phyloP scores from a whole-genome alignment of 2,888 invertebrate species.

The Cephus nigrinus region DNA sequence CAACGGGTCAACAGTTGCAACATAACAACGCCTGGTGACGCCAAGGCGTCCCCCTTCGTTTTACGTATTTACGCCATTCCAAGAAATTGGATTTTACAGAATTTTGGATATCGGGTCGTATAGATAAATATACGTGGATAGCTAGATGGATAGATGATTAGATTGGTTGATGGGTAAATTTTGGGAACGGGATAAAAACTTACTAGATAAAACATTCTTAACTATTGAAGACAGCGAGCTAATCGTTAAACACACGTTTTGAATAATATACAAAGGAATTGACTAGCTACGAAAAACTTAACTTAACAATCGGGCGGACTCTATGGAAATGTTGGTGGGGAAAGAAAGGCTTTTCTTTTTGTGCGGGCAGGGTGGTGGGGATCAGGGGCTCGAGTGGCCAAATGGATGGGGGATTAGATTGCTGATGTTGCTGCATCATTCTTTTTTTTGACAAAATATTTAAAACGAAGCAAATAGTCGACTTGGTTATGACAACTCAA shows the following conservation, averaged over 20 bases:
- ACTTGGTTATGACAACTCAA: background rate
- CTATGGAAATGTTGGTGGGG: conserved; percentile 2
- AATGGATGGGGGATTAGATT: background rate
- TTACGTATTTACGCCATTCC: background rate
- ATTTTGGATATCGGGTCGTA: background rate
- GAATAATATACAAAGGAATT: conserved; percentile 46
- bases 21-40: background rate
- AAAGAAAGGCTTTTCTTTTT: background rate
- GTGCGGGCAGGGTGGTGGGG: background rate
- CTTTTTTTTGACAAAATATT: background rate
- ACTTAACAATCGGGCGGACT: conserved; percentile 52
- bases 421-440: background rate
- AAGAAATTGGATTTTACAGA: background rate
- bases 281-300: conserved; percentile 54
- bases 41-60: conserved; percentile 3
- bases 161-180: background rate
- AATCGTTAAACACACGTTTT: conserved; percentile 30
- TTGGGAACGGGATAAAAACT: conserved; percentile 19
- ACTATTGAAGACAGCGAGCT: conserved; percentile 34
- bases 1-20: conserved; percentile 3
- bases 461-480: background rate
- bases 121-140: background rate
- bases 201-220: conserved; percentile 28
- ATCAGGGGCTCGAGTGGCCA: background rate
- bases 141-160: background rate